Evolutionary conservation across 2,113 vertebrate genomes (phyloP), one percentile per base, ranked within the genome.

Genomic region (Ophiodon elongatus): DNA sequence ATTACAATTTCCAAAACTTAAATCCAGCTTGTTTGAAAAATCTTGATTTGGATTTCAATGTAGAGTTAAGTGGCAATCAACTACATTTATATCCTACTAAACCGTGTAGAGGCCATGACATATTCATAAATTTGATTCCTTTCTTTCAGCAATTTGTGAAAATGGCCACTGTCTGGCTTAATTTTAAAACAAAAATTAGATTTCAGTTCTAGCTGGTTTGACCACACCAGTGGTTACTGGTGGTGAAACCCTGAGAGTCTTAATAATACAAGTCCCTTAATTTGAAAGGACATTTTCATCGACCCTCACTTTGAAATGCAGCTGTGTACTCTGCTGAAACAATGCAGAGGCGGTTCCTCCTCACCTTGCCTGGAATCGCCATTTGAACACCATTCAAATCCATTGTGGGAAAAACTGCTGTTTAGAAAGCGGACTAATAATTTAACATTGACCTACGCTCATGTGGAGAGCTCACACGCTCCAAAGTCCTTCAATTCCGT

Each of bases 391-490:
- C 47, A 14, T 31, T 78, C 37, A 21, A 33, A 59, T 47, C 37
- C 11, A 62, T 8, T 15, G 17, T 35, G 0, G 9, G 10, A 45
- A 45, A 11, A 45, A 45, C 43, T 45, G 15, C 2, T 35, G 6
- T 35, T 4, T 35, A 35, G 3, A 43, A 13, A 43, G 41, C 8
- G 13, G 43, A 45, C 43, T 37, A 37, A 7, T 37, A 8, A 8
- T 84, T 80, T 63, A 77, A 75, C 66, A 8, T 9, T 64, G 64
- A 85, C 75, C 79, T 81, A 10, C 68, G 74, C 81, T 39, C 74
- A 8, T 19, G 29, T 73, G 52, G 76, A 63, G 80, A 79, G 15
- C 59, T 5, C 54, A 79, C 72, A 52, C 63, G 69, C 62, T 75
- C 63, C 56, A 27, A 69, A 74, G 64, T 81, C 41, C 52, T 57